Evolutionary conservation across 2,888 invertebrate genomes (phyloP).

Genomic region (Polymixis lichenea): DNA sequence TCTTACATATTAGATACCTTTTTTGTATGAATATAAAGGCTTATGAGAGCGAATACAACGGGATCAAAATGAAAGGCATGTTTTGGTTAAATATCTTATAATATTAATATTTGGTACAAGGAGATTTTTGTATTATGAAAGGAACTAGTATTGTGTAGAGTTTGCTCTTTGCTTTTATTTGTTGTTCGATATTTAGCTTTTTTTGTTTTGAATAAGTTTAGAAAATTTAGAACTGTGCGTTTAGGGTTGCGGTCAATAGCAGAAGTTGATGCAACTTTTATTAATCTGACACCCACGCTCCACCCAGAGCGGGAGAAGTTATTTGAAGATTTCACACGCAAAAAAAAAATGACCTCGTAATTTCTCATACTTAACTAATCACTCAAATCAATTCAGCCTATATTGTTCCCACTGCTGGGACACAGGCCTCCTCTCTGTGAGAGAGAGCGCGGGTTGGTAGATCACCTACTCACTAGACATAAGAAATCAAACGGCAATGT

Average conservation of each 20-base stretch:
- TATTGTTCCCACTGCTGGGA: too few species aligned
- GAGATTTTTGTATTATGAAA: conserved; percentile 30
- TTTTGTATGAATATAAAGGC: conserved; percentile 39
- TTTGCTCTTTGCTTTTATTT: background rate
- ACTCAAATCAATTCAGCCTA: too few species aligned
- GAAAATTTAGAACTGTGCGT: background rate
- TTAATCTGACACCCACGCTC: too few species aligned
- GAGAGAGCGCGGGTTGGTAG: too few species aligned
- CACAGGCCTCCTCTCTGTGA: too few species aligned
- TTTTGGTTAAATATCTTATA: conserved; percentile 21
- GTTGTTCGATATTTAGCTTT: background rate
- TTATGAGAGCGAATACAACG: conserved; percentile 40
- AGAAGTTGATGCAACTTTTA: background rate
- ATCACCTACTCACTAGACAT: background rate
- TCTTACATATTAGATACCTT: conserved; percentile 45
- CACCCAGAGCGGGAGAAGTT: too few species aligned
- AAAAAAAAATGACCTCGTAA: too few species aligned
- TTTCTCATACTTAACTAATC: background rate
- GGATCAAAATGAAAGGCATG: conserved; percentile 44
- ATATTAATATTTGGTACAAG: conserved; percentile 47
- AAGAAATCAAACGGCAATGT: background rate
- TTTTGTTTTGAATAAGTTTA: background rate
- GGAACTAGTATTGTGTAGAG: background rate
- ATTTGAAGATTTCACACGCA: too few species aligned
- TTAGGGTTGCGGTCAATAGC: background rate